Evolutionary conservation across 1,140 invertebrate genomes (phyloP), one percentile per base, ranked within the genome.

Genomic region (Varroa destructor): DNA sequence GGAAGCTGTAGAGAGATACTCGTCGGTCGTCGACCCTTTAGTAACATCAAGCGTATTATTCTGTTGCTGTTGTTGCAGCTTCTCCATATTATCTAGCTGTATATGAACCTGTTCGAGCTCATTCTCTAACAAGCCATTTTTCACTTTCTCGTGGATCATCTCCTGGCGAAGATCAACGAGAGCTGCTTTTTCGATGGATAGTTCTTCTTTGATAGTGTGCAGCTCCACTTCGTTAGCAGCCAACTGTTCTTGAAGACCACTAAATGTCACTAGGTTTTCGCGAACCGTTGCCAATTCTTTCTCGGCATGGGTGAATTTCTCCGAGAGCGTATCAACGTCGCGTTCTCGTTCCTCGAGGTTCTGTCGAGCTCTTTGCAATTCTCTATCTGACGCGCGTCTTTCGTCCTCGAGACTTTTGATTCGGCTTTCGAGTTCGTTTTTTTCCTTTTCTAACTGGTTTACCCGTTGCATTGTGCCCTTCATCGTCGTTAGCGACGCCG

Each of bases 91-190:
- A 37, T 67, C 61, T 40, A 67, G 61, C 46, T 67, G 61, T 2
- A 67, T 67, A 40, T 67, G 61, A 8, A 67, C 40, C 46, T 67
- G 61, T 37, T 67, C 61, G 5, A 67, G 37, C 8, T 67, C 61
- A 37, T 67, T 67, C 46, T 67, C 61, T 1, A 67, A 37, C 40
- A 67, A 37, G 12, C 61, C 61, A 37, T 67, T 67, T 37, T 67
- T 67, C 1, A 67, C 61, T 40, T 67, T 67, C 37, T 67, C 61
- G 12, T 67, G 61, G 46, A 67, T 67, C 61, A 67, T 67, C 61
- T 67, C 61, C 61, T 67, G 61, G 12, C 61, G 10, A 40, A 67
- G 36, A 8, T 67, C 61, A 37, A 67, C 61, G 14, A 67, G 61
- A 67, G 61, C 61, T 5, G 61, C 61, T 8, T 67, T 67, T 8